Base-by-base conservation (phyloP, 2,113 vertebrate species). In the Ranitomeya variabilis region DNA sequence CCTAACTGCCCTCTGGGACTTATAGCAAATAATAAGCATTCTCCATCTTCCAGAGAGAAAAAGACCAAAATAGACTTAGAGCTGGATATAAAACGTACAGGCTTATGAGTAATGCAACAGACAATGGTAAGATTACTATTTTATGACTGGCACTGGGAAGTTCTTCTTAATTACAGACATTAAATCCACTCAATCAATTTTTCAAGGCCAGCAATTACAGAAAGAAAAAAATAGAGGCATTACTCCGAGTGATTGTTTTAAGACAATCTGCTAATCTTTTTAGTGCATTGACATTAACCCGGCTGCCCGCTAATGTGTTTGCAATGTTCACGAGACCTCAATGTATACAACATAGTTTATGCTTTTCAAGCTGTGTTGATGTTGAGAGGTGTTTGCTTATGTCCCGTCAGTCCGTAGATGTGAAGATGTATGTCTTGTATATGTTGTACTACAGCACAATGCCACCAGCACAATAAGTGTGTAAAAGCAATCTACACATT, bases 331-430 rank as follows among this genome's bases (percentile, higher is more conserved):
- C 10, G n/a, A 79, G 26, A 67, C 21, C 74, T 67, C 55, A n/a
- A 54, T 86, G 76, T 86, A 86, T 77, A 78, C 73, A 78, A 77
- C 73, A 62, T 21, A n/a, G 85, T 78, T 77, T 86, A 62, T 7
- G 76, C 73, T 86, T 21, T 64, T 64, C 85, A 86, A 84, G 82
- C 82, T 84, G 82, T 84, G 82, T 84, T 84, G 82, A 84, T 64
- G 71, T 69, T 84, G 64, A 71, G 82, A 86, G 85, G 85, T 86
- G 85, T 57, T 76, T 45, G 57, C 73, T 26, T 86, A 86, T 78
- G n/a, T 64, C 73, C 85, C 26, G 82, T 84, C 82, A 84, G 45
- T 51, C 54, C 3, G 55, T 26, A 71, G 82, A 84, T 66, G 82
- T 69, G 82, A 67, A 84, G 82, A 84, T 71, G 21, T 71, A 84